Percentiles rank a stretch among this genome's conserved stretches.
Evolutionary conservation across 2,113 vertebrate species (phyloP).

Genomic region (Leptobrachium ailaonicum): DNA sequence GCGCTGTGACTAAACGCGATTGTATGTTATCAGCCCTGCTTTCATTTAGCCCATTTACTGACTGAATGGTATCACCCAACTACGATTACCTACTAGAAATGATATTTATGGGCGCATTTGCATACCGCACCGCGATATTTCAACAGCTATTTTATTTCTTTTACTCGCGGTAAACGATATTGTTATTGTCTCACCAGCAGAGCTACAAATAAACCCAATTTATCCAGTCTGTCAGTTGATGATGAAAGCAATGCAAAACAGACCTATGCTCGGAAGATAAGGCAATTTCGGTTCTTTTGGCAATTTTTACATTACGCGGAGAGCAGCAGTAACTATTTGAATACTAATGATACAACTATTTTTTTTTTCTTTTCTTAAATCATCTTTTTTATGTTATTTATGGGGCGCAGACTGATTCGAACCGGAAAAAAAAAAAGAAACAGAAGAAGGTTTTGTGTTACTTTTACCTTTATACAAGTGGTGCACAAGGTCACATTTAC

Average conservation of each 20-base stretch:
- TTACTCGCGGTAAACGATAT: conserved; percentile 46
- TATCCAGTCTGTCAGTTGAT: conserved; percentile 37
- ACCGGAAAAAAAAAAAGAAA: background rate
- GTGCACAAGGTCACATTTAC: background rate
- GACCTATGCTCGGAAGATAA: conserved; percentile 48
- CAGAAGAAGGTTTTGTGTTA: background rate
- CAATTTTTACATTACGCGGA: conserved; percentile 31
- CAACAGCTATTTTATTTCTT: conserved; percentile 49
- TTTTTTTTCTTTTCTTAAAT: background rate
- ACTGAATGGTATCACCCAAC: conserved; percentile 9
- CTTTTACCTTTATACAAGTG: background rate
- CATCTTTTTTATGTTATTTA: background rate
- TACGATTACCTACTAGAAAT: conserved; percentile 19
- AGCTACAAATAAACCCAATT: conserved; percentile 48
- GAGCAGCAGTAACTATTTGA: conserved; percentile 15
- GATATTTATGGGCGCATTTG: conserved; percentile 34
- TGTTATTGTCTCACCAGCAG: conserved; percentile 41
- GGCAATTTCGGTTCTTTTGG: conserved; percentile 47
- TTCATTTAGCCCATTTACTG: conserved; percentile 12
- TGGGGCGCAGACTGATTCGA: background rate
- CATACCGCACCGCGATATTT: conserved; percentile 12
- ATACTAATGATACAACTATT: conserved; percentile 25
- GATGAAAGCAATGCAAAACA: conserved; percentile 43
- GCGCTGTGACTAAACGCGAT: conserved; percentile 6
- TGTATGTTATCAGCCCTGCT: background rate